phyloP scores from a whole-genome alignment of 2,888 invertebrate genomes.

The Tineola bisselliella region DNA sequence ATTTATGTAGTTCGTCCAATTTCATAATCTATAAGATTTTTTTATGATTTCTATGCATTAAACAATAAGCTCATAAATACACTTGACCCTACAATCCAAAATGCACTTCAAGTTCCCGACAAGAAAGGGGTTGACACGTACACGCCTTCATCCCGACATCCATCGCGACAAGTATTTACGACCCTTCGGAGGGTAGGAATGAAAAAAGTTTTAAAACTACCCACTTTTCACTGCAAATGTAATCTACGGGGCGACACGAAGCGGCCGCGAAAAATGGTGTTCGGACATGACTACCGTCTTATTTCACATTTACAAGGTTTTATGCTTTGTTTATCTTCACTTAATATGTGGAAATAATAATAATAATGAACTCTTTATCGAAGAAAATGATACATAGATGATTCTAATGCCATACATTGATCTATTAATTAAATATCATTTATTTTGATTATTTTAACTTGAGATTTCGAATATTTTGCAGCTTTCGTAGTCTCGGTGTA shows the following conservation, averaged over 20 bases:
- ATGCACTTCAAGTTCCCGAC: slow-evolving; percentile 4
- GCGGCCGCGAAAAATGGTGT: slow-evolving; percentile 36
- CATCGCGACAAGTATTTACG: slow-evolving; percentile 44
- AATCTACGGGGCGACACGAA: slow-evolving; percentile 38
- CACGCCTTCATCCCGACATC: slow-evolving; percentile 28
- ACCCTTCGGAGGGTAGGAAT: slow-evolving; percentile 24
- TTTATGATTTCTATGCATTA: too few relatives aligned
- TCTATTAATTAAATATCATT: too few relatives aligned
- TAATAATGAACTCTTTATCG: too few relatives aligned
- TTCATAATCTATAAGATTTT: too few relatives aligned
- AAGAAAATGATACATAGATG: too few relatives aligned
- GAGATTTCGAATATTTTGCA: too few relatives aligned
- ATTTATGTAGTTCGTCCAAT: too few relatives aligned
- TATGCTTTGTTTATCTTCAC: slow-evolving; percentile 26
- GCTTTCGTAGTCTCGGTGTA: too few relatives aligned
- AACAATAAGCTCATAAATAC: slow-evolving; percentile 24
- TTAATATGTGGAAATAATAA: too few relatives aligned
- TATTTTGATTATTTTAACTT: too few relatives aligned
- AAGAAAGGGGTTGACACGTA: slow-evolving; percentile 17
- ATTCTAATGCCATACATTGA: too few relatives aligned
- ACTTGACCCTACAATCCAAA: slow-evolving; percentile 1
- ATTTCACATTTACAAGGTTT: slow-evolving; percentile 22
- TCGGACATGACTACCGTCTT: slow-evolving; percentile 46
- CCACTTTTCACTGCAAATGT: slow-evolving; percentile 60
- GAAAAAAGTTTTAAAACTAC: slow-evolving; percentile 49